phyloP scores from a whole-genome alignment of 2,113 vertebrate species.

The Cryptotis parvus region DNA sequence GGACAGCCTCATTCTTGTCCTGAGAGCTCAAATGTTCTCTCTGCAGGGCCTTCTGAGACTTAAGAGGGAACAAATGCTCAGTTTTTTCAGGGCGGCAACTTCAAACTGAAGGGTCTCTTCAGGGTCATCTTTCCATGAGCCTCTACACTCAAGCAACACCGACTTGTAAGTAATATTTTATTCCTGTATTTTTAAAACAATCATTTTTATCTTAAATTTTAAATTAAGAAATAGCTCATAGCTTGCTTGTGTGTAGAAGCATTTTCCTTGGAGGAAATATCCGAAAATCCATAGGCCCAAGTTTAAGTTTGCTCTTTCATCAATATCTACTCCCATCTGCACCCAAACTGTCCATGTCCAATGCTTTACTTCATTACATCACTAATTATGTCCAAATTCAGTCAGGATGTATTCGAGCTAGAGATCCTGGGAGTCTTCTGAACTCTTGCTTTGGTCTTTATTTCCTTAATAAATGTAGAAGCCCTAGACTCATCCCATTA shows the following conservation, averaged over 20 bases:
- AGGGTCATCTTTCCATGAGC: no score
- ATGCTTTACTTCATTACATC: neutral
- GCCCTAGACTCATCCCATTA: conserved; percentile 69
- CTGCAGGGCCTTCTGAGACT: no score
- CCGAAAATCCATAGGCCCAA: neutral
- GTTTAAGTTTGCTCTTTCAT: neutral
- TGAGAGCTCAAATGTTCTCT: no score
- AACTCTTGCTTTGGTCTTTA: conserved; percentile 21
- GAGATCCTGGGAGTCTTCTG: conserved; percentile 41
- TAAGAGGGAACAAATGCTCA: no score
- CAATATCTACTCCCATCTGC: neutral
- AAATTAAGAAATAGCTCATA: neutral
- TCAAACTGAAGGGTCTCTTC: no score
- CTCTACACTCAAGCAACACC: no score
- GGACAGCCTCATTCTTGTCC: no score
- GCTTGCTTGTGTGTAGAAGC: neutral
- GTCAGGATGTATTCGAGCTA: neutral
- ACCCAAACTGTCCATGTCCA: neutral
- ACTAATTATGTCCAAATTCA: no score
- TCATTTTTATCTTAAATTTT: neutral
- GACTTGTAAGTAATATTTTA: no score
- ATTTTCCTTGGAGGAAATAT: neutral
- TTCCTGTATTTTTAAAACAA: no score
- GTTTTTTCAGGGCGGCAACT: no score
- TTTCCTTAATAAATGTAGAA: conserved; percentile 63